phyloP scores from a whole-genome alignment of 2,113 vertebrate species.

The Campylomormyrus tamandua region DNA sequence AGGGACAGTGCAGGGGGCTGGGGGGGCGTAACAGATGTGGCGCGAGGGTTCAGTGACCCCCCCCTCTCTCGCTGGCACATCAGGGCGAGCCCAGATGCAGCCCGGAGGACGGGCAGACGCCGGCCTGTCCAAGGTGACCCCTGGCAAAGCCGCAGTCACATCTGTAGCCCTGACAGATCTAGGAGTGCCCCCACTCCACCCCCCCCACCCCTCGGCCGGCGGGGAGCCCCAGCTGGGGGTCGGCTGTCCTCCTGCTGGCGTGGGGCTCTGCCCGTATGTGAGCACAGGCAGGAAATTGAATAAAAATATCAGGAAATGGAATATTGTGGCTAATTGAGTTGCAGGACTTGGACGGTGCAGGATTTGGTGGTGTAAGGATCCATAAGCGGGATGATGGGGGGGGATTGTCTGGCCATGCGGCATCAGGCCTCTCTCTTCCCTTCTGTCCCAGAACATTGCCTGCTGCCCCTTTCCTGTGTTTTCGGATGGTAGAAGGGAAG shows the following conservation, averaged over 20 bases:
- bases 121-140: conserved; percentile 49
- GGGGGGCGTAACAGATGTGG: neutral
- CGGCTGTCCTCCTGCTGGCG: conserved; percentile 30
- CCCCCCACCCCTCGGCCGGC: conserved; percentile 26
- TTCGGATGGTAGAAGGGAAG: conserved; percentile 2
- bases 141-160: conserved; percentile 49
- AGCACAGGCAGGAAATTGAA: conserved; percentile 25
- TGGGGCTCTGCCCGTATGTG: conserved; percentile 23
- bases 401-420: neutral
- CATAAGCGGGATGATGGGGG: neutral
- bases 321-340: conserved; percentile 19
- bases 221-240: conserved; percentile 32
- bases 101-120: conserved; percentile 36
- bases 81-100: conserved; percentile 45
- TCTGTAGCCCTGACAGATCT: conserved; percentile 42
- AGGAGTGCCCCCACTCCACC: conserved; percentile 28
- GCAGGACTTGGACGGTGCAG: neutral
- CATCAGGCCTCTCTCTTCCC: neutral
- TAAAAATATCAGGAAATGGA: conserved; percentile 27
- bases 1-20: neutral
- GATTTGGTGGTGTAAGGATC: neutral
- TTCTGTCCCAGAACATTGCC: neutral
- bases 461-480: neutral
- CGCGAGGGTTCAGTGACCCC: conserved; percentile 12
- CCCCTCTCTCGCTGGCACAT: conserved; percentile 33